phyloP scores from a whole-genome alignment of 2,888 invertebrate species.

The Byasa hedistus region DNA sequence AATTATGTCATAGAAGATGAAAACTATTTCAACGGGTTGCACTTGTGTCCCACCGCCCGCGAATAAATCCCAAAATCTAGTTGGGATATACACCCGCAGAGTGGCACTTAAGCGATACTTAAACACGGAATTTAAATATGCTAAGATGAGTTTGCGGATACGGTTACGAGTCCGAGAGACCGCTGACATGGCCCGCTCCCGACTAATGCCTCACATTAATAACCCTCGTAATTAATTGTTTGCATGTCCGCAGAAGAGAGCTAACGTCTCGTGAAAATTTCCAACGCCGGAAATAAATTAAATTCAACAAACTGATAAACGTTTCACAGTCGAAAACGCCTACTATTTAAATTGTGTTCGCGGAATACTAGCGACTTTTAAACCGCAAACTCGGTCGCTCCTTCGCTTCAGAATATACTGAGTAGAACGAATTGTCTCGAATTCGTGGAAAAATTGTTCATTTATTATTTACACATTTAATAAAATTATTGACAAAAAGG shows the following conservation, averaged over 20 bases:
- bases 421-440: neutral
- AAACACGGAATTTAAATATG: conserved; percentile 30
- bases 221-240: conserved; percentile 79
- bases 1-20: neutral
- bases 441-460: neutral
- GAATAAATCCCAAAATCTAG: conserved; percentile 29
- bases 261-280: conserved; percentile 63
- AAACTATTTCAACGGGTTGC: conserved; percentile 2
- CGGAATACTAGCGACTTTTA: neutral
- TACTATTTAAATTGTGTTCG: conserved; percentile 3
- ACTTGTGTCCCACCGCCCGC: conserved; percentile 7
- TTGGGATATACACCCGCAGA: conserved; percentile 25
- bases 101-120: conserved; percentile 29
- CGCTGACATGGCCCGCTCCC: conserved; percentile 67
- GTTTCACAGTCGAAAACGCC: conserved; percentile 1
- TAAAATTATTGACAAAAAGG: neutral
- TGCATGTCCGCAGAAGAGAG: conserved; percentile 72
- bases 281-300: conserved; percentile 62
- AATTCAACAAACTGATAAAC: conserved; percentile 35
- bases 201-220: conserved; percentile 78
- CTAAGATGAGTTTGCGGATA: conserved; percentile 30
- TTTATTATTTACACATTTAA: neutral
- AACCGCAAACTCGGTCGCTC: neutral
- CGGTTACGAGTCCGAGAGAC: conserved; percentile 33
- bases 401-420: neutral